phyloP scores from a whole-genome alignment of 2,888 invertebrate species.

The Acrocera orbiculus region DNA sequence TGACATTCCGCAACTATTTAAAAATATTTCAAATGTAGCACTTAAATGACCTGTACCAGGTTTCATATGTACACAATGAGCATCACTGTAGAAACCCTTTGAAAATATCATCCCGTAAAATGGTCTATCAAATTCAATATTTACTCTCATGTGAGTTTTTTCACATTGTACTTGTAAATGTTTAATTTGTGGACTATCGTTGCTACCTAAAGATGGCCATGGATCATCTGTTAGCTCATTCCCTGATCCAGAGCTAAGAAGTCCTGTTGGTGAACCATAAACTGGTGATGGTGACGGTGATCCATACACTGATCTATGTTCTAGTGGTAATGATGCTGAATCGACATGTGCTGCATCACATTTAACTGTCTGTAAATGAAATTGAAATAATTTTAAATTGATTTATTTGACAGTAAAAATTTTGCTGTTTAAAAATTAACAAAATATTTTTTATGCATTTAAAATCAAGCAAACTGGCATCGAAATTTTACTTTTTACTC shows the following conservation, averaged over 20 bases:
- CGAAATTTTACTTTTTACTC: no score
- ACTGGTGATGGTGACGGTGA: slow-evolving; percentile 40
- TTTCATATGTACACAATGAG: slow-evolving; percentile 79
- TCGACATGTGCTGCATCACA: slow-evolving; percentile 63
- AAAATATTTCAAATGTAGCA: slow-evolving; percentile 83
- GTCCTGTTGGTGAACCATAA: slow-evolving; percentile 25
- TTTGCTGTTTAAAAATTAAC: no score
- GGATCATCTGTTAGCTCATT: slow-evolving; percentile 53
- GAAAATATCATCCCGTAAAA: slow-evolving; percentile 95
- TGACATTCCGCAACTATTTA: slow-evolving; percentile 86
- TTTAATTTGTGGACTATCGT: slow-evolving; percentile 82
- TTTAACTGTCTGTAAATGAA: slow-evolving; percentile 46
- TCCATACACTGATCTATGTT: slow-evolving; percentile 61
- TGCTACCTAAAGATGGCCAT: slow-evolving; percentile 71
- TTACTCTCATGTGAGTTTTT: slow-evolving; percentile 88
- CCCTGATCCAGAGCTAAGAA: slow-evolving; percentile 28
- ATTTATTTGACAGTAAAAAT: no score
- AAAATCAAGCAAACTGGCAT: no score
- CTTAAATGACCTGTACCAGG: slow-evolving; percentile 80
- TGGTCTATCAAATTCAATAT: slow-evolving; percentile 86
- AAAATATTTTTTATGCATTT: no score
- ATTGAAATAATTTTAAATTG: no score
- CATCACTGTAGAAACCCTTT: slow-evolving; percentile 82
- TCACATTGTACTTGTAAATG: slow-evolving; percentile 88
- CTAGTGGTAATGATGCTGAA: slow-evolving; percentile 62